phyloP scores from a whole-genome alignment of 2,797 vertebrate genomes.

The Presbytis comata region DNA sequence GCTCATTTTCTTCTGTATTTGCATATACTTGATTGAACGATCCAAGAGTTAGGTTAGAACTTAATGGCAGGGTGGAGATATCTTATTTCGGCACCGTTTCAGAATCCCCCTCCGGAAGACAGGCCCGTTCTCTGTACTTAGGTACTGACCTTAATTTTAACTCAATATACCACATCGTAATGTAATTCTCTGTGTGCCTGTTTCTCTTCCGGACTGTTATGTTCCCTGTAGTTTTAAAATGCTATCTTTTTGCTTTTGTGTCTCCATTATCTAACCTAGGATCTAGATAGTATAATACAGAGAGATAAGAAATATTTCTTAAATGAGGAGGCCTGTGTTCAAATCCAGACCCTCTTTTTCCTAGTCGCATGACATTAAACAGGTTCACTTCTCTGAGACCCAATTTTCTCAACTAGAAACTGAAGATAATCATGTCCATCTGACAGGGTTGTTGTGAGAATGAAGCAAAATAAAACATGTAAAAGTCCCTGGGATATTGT shows the following conservation, averaged over 20 bases:
- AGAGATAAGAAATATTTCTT: slow-evolving; percentile 1
- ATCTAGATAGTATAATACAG: not conserved
- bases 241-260: not conserved
- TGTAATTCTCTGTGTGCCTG: not conserved
- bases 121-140: not conserved
- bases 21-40: not conserved
- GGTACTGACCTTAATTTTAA: not conserved
- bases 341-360: not conserved
- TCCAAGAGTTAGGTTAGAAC: not conserved
- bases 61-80: not conserved
- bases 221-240: not conserved
- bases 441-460: not conserved
- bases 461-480: slow-evolving; percentile 31
- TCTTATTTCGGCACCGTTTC: not conserved
- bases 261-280: not conserved
- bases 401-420: slow-evolving; percentile 23
- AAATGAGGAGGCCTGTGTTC: not conserved
- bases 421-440: not conserved
- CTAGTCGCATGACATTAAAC: not conserved
- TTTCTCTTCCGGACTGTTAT: not conserved
- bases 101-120: not conserved
- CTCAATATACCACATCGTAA: not conserved
- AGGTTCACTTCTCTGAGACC: not conserved
- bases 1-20: not conserved
- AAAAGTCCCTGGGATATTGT: not conserved